phyloP scores from a whole-genome alignment of 1,140 invertebrate species.

The Argopecten irradians region DNA sequence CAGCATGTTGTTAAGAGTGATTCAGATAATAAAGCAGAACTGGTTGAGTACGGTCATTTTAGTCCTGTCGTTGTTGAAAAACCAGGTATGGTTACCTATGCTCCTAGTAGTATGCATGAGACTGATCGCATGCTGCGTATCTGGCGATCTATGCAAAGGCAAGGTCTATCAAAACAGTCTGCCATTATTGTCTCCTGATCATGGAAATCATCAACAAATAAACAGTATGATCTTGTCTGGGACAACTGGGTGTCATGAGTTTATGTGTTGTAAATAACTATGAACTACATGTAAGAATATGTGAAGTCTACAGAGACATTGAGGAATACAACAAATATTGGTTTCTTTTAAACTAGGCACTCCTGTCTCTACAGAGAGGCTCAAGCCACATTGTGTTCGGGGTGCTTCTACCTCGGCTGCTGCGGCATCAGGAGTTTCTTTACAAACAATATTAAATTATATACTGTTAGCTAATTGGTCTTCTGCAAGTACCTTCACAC shows the following conservation, averaged over 20 bases:
- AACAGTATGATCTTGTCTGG: slow-evolving; percentile 45
- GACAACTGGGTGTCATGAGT: slow-evolving; percentile 23
- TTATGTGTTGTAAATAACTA: neutral
- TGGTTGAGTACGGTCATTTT: neutral
- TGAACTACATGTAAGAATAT: neutral
- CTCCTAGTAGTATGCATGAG: neutral
- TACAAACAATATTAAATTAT: neutral
- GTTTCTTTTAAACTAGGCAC: neutral
- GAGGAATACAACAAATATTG: neutral
- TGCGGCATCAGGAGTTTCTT: neutral
- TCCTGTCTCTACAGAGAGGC: neutral
- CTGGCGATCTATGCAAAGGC: slow-evolving; percentile 4
- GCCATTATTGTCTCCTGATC: slow-evolving; percentile 24
- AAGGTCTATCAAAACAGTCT: slow-evolving; percentile 31
- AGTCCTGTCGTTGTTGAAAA: neutral
- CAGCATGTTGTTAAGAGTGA: neutral
- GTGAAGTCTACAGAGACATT: neutral
- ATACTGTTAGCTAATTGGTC: slow-evolving; percentile 34
- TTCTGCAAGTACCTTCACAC: neutral
- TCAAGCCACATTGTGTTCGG: slow-evolving; percentile 29
- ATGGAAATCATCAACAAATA: slow-evolving; percentile 37
- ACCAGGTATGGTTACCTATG: too few species aligned
- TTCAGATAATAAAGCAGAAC: neutral
- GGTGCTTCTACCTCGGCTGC: slow-evolving; percentile 19
- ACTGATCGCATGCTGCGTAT: neutral